Evolutionary conservation across 2,113 vertebrate species (phyloP).

Genomic region (Thalassoma bifasciatum): DNA sequence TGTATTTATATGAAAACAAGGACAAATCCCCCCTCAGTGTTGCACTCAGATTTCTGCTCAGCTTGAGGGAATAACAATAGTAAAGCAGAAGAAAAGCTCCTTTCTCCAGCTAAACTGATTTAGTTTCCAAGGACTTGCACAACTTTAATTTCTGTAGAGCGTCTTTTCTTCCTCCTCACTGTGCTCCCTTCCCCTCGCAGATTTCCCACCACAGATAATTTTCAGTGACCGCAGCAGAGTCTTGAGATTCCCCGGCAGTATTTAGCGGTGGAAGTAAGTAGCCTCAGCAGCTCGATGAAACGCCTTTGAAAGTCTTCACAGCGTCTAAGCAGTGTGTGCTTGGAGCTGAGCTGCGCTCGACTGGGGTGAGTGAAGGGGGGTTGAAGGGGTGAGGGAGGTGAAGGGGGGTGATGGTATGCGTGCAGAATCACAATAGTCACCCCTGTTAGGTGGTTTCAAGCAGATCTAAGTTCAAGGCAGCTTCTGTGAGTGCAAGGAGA

Average conservation of each 20-base stretch:
- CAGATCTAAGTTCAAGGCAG: constrained; percentile 59
- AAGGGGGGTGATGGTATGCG: constrained; percentile 66
- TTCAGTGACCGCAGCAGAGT: constrained; percentile 58
- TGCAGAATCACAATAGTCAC: constrained; percentile 78
- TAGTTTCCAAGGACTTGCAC: constrained; percentile 54
- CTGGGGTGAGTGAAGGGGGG: constrained; percentile 54
- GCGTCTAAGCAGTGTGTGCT: constrained; percentile 51
- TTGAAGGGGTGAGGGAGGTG: constrained; percentile 28
- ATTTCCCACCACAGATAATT: constrained; percentile 68
- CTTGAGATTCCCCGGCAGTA: constrained; percentile 70
- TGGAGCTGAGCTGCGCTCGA: constrained; percentile 36
- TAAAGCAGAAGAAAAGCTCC: not conserved
- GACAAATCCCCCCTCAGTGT: not conserved
- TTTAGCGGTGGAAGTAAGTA: constrained; percentile 67
- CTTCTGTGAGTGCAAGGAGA: constrained; percentile 31
- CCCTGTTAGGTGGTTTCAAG: constrained; percentile 69
- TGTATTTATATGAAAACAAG: constrained; percentile 33
- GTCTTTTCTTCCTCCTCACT: constrained; percentile 3
- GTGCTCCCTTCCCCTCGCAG: constrained; percentile 26
- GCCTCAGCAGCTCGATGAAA: constrained; percentile 65
- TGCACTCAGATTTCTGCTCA: constrained; percentile 11
- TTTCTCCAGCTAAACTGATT: constrained; percentile 16
- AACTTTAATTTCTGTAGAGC: constrained; percentile 43
- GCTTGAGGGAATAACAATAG: constrained; percentile 22
- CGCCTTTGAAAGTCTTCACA: constrained; percentile 67